These are phyloP conservation scores for Nothobranchius furzeri DNA, from an alignment of 2,113 vertebrate species.

Conservation along the genomic window DNA sequence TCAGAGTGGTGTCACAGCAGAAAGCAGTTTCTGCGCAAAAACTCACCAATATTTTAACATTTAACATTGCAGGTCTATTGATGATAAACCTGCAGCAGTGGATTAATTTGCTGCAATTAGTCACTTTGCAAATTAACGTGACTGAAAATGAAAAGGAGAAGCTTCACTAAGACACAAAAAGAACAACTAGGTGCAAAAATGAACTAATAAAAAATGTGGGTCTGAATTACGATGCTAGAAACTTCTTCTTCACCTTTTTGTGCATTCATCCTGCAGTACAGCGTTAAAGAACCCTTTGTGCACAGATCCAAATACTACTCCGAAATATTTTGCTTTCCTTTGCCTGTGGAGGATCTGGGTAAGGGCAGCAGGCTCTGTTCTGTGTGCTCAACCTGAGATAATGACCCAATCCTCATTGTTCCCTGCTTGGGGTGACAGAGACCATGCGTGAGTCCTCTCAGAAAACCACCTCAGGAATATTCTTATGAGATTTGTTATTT, in stretches of 20 bases:
- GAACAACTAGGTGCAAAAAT: not conserved
- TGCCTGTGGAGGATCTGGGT: conserved; percentile 22
- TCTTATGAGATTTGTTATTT: not conserved
- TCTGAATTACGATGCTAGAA: not conserved
- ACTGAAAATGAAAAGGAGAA: conserved; percentile 12
- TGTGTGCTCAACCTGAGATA: conserved; percentile 29
- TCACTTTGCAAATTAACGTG: not conserved
- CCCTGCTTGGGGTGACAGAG: conserved; percentile 22
- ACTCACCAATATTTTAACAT: not conserved
- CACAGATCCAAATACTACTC: not conserved
- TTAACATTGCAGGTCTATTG: not conserved
- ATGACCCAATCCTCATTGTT: conserved; percentile 40
- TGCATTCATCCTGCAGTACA: not conserved
- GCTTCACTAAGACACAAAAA: too few species aligned
- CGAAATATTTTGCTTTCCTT: conserved; percentile 14
- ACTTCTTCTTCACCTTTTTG: not conserved
- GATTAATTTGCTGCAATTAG: not conserved
- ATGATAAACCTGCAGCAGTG: not conserved
- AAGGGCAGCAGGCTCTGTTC: conserved; percentile 1
- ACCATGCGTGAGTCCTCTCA: conserved; percentile 9
- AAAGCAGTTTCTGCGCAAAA: not conserved
- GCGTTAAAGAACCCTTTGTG: not conserved
- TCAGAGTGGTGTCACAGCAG: too few species aligned
- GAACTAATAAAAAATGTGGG: not conserved
- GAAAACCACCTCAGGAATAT: not conserved